Evolutionary conservation across 2,797 vertebrate genomes (phyloP).

Genomic region (Siniperca scherzeri): DNA sequence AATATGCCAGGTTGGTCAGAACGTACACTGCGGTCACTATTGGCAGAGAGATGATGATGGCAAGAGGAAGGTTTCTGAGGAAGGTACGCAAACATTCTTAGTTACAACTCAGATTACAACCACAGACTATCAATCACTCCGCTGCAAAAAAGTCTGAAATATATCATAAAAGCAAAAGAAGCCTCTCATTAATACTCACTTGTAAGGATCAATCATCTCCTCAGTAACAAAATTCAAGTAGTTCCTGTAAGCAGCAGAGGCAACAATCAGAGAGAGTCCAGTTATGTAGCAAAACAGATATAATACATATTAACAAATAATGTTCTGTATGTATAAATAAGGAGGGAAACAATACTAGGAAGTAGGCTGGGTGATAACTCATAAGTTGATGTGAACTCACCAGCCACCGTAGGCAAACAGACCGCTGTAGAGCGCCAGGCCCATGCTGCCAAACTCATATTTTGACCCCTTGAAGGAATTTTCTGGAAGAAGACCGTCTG

Average conservation of each 20-base stretch:
- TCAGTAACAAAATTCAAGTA: slow-evolving; percentile 99
- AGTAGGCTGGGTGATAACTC: neutral
- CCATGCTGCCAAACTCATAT: slow-evolving; percentile 90
- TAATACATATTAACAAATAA: neutral
- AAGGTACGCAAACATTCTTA: neutral
- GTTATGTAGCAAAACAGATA: neutral
- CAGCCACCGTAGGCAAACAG: slow-evolving; percentile 98
- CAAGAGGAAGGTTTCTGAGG: slow-evolving; percentile 94
- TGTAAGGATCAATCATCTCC: slow-evolving; percentile 98
- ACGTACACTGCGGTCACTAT: slow-evolving; percentile 96
- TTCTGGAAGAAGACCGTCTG: slow-evolving; percentile 85
- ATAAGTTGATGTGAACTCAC: slow-evolving; percentile 81
- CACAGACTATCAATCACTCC: accelerated
- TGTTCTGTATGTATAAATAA: neutral
- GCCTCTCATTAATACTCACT: slow-evolving; percentile 80
- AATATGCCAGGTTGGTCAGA: slow-evolving; percentile 97
- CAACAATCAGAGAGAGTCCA: neutral
- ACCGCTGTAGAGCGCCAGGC: slow-evolving; percentile 95
- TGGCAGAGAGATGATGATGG: slow-evolving; percentile 98
- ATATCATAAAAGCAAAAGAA: neutral
- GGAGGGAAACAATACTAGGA: neutral
- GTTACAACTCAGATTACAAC: neutral
- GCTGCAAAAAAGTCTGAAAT: neutral
- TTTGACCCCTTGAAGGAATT: slow-evolving; percentile 92
- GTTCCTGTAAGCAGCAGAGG: slow-evolving; percentile 88